These are phyloP conservation scores for Nomada goodeniana DNA, from an alignment of 2,888 invertebrate genomes.

Conservation along the genomic window DNA sequence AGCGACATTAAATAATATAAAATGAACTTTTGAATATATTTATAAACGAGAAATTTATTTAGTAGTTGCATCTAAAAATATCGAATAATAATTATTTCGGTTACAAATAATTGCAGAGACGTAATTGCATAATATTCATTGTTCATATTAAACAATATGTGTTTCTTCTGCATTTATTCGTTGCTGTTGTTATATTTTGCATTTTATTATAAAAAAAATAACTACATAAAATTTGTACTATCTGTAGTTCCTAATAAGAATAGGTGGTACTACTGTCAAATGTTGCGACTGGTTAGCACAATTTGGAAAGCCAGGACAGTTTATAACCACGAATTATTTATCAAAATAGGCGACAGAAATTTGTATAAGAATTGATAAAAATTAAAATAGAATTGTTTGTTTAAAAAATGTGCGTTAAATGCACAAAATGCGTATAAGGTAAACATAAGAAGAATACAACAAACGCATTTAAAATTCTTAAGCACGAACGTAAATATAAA, in stretches of 20 bases:
- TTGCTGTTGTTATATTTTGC: too few relatives aligned
- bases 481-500: conserved; percentile 9
- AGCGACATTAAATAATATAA: too few relatives aligned
- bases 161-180: too few relatives aligned
- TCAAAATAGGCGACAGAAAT: neutral
- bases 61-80: too few relatives aligned
- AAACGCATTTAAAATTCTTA: neutral
- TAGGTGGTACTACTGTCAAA: conserved; percentile 18
- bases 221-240: neutral
- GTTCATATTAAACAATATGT: too few relatives aligned
- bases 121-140: too few relatives aligned
- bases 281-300: neutral
- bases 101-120: too few relatives aligned
- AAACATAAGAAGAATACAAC: neutral
- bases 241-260: neutral
- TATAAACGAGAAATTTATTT: too few relatives aligned
- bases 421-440: neutral
- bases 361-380: neutral
- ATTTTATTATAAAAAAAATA: neutral
- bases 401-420: too few relatives aligned
- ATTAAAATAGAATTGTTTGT: neutral
- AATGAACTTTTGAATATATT: too few relatives aligned
- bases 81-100: too few relatives aligned
- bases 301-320: conserved; percentile 4
- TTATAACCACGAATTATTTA: conserved; percentile 31